phyloP scores from a whole-genome alignment of 2,113 vertebrate genomes.

The Bagarius yarrelli region DNA sequence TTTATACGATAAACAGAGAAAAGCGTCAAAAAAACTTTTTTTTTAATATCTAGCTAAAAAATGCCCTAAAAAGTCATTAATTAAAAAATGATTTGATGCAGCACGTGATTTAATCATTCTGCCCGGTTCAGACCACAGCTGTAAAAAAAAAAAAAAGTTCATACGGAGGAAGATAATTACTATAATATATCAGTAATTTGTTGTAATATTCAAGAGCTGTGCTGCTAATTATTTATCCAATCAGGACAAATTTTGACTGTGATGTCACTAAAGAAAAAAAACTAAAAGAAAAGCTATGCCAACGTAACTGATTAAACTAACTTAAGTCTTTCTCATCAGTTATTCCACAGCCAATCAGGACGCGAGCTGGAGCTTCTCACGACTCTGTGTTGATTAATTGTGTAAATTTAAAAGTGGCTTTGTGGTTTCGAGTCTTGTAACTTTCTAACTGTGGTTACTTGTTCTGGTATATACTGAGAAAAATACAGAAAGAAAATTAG shows the following conservation, averaged over 20 bases:
- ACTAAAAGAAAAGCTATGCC: not conserved
- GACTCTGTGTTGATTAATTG: not conserved
- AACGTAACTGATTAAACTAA: not conserved
- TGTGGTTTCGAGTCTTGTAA: too few relatives aligned
- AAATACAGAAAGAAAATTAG: not conserved
- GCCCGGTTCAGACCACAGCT: conserved; percentile 65
- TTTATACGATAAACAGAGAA: not conserved
- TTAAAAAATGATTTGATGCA: conserved; percentile 43
- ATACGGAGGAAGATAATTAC: conserved; percentile 71
- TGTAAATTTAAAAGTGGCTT: not conserved
- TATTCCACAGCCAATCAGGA: not conserved
- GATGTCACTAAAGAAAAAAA: not conserved
- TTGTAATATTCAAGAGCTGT: conserved; percentile 91
- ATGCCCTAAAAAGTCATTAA: conserved; percentile 51
- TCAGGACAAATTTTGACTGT: not conserved
- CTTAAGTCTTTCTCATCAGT: too few relatives aligned
- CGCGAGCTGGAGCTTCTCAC: not conserved
- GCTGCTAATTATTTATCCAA: conserved; percentile 94
- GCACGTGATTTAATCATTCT: conserved; percentile 64
- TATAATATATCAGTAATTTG: conserved; percentile 88
- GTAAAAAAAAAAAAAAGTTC: conserved; percentile 63
- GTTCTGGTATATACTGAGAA: not conserved
- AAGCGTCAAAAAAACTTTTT: not conserved
- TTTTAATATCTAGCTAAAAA: not conserved
- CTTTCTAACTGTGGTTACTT: not conserved